Percentiles rank a stretch among this genome's conserved stretches.
Evolutionary conservation across 2,888 invertebrate genomes (phyloP).

Genomic region (Polydrusus pterygomalis): DNA sequence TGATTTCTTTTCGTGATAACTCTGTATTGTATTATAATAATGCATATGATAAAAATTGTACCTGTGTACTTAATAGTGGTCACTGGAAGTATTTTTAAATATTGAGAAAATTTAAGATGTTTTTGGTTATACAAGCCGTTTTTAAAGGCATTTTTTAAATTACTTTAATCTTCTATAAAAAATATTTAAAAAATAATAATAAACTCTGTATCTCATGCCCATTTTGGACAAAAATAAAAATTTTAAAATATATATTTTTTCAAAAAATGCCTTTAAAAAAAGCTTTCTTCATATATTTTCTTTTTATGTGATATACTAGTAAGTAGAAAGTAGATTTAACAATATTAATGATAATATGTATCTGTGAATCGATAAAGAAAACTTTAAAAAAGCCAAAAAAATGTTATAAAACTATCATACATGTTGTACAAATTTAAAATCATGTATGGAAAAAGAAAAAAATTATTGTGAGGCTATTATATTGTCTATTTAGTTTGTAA

Average conservation of each 20-base stretch:
- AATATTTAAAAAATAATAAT: background rate
- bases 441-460: slow-evolving; percentile 47
- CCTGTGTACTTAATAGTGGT: slow-evolving; percentile 66
- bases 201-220: background rate
- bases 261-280: slow-evolving; percentile 13
- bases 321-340: slow-evolving; percentile 39
- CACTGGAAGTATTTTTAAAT: slow-evolving; percentile 53
- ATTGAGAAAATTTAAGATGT: slow-evolving; percentile 38
- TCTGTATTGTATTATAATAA: slow-evolving; percentile 64
- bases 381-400: slow-evolving; percentile 47
- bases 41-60: slow-evolving; percentile 64
- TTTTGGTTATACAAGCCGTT: slow-evolving; percentile 36
- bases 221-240: background rate
- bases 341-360: slow-evolving; percentile 37
- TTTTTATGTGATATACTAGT: slow-evolving; percentile 54
- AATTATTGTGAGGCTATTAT: slow-evolving; percentile 49
- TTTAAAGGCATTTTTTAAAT: background rate
- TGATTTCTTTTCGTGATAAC: slow-evolving; percentile 60
- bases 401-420: slow-evolving; percentile 41
- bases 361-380: slow-evolving; percentile 44
- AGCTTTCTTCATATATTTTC: slow-evolving; percentile 22
- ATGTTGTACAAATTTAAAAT: slow-evolving; percentile 51
- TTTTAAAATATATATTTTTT: background rate
- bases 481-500: slow-evolving; percentile 49
- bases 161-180: background rate